Percentiles rank a stretch among this genome's conserved stretches.
phyloP scores from a whole-genome alignment of 2,113 vertebrate genomes.

The Percina caprodes region DNA sequence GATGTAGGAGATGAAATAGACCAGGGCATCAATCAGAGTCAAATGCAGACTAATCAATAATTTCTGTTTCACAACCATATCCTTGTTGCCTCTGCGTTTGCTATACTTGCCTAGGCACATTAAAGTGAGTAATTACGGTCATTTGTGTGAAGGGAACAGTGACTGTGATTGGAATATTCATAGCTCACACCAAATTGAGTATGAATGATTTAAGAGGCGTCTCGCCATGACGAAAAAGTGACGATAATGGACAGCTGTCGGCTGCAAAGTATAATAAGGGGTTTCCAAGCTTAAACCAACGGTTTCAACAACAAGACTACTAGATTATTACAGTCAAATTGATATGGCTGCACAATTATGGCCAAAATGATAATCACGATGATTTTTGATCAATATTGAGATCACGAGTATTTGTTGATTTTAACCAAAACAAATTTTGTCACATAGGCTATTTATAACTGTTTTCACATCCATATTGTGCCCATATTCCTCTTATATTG shows the following conservation, averaged over 20 bases:
- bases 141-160: slow-evolving; percentile 6
- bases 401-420: no score
- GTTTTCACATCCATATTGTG: no score
- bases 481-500: no score
- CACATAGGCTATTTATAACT: no score
- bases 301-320: no score
- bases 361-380: no score
- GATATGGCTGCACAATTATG: no score
- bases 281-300: not conserved
- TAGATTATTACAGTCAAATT: not conserved
- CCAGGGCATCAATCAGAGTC: slow-evolving; percentile 35
- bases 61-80: slow-evolving; percentile 43
- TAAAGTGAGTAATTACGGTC: slow-evolving; percentile 51
- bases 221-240: slow-evolving; percentile 13
- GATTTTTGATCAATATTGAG: no score
- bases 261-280: not conserved
- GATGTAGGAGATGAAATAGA: slow-evolving; percentile 8
- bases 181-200: slow-evolving; percentile 46
- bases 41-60: slow-evolving; percentile 52
- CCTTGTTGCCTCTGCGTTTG: slow-evolving; percentile 26
- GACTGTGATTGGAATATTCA: slow-evolving; percentile 60
- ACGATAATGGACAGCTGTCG: not conserved
- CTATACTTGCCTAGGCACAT: slow-evolving; percentile 50
- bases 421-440: no score
- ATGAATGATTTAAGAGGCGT: slow-evolving; percentile 67